phyloP scores from a whole-genome alignment of 2,797 vertebrate species.

The Synaphobranchus kaupii region DNA sequence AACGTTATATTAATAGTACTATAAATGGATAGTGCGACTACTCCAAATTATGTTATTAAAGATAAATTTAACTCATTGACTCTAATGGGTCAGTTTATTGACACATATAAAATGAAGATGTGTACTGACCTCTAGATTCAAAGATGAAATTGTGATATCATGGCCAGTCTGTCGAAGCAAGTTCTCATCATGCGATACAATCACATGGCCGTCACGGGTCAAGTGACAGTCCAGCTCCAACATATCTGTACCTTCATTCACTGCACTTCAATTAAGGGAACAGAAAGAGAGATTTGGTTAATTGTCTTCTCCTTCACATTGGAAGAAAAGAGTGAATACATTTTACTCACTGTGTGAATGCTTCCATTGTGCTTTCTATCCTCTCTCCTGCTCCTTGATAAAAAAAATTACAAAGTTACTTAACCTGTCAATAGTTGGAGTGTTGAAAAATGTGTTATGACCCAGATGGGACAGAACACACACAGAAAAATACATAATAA shows the following conservation, averaged over 20 bases:
- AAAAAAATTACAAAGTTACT: conserved; percentile 28
- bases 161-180: conserved; percentile 79
- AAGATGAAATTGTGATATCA: conserved; percentile 67
- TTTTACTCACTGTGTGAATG: conserved; percentile 82
- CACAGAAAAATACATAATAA: not conserved
- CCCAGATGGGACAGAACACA: not conserved
- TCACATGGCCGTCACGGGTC: conserved; percentile 80
- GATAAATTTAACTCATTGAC: not conserved
- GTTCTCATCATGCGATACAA: conserved; percentile 86
- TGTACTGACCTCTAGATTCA: conserved; percentile 73
- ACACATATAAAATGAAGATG: not conserved
- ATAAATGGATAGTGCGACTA: not conserved
- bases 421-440: not conserved
- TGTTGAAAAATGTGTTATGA: not conserved
- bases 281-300: not conserved
- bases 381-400: conserved; percentile 79
- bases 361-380: conserved; percentile 84
- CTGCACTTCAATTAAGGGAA: conserved; percentile 64
- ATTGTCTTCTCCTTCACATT: not conserved
- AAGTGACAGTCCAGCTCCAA: conserved; percentile 87
- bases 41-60: not conserved
- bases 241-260: conserved; percentile 74
- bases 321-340: not conserved
- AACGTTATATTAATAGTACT: not conserved
- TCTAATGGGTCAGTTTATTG: not conserved